A percentile compares a stretch with the other conserved stretches of the same genome.
Conservation (phyloP, 35 echinoderm and acorn worm species). For the Stichopus chloronotus region DNA sequence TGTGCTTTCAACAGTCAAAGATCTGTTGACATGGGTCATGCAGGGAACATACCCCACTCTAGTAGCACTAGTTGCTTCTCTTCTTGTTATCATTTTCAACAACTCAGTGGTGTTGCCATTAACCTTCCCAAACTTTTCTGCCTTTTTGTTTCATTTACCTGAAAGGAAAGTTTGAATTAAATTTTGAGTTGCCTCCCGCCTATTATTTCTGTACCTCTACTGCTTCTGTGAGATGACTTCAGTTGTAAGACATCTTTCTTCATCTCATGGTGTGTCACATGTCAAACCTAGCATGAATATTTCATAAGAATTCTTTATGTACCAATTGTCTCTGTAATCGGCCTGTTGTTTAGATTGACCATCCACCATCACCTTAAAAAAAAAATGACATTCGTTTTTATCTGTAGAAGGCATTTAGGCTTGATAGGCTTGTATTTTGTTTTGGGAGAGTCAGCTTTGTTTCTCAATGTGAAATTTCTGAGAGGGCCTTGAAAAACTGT, state of each 20-base stretch:
- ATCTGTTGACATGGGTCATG: too few relatives aligned
- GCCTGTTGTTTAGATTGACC: neutral
- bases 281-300: neutral
- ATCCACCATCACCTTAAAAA: too few relatives aligned
- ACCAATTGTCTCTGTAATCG: neutral
- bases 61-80: too few relatives aligned
- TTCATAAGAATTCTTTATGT: neutral
- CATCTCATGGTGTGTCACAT: neutral
- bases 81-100: neutral
- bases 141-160: neutral
- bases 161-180: neutral
- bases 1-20: too few relatives aligned
- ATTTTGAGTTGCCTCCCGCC: neutral
- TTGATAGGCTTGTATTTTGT: too few relatives aligned
- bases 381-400: too few relatives aligned
- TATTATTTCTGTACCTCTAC: neutral
- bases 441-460: too few relatives aligned
- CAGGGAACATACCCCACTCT: too few relatives aligned
- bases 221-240: neutral
- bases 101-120: neutral
- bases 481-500: too few relatives aligned
- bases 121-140: neutral
- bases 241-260: neutral
- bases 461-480: too few relatives aligned
- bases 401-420: too few relatives aligned